Conservation (phyloP, 2,113 vertebrate genomes). For the Bostrychus sinensis region DNA sequence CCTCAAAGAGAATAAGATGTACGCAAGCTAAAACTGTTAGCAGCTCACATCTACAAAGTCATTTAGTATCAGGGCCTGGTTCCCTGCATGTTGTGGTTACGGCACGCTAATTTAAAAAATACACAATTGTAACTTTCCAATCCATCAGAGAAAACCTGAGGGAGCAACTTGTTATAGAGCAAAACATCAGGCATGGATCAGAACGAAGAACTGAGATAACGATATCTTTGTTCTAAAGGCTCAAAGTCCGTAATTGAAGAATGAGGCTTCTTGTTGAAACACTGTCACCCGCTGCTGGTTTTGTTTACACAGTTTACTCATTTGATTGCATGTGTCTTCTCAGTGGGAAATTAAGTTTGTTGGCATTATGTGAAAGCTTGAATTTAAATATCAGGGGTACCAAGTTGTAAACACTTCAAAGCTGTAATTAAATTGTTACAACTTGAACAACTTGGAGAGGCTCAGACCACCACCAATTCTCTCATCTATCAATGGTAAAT, state of each 20-base stretch:
- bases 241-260: constrained; percentile 22
- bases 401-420: neutral
- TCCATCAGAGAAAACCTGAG: constrained; percentile 40
- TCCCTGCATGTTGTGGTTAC: constrained; percentile 28
- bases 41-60: constrained; percentile 11
- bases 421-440: neutral
- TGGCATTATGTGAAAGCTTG: neutral
- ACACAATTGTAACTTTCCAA: constrained; percentile 29
- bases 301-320: constrained; percentile 36
- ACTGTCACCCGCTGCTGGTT: constrained; percentile 35
- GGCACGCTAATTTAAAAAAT: constrained; percentile 9
- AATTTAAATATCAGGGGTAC: neutral
- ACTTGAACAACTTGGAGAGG: neutral
- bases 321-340: constrained; percentile 28
- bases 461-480: no score
- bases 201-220: constrained; percentile 36
- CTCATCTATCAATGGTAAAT: neutral
- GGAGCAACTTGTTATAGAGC: constrained; percentile 28
- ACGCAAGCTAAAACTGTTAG: constrained; percentile 2
- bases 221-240: constrained; percentile 45
- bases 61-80: constrained; percentile 8
- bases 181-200: constrained; percentile 56
- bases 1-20: constrained; percentile 13
- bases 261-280: constrained; percentile 26
- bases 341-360: constrained; percentile 10